Base-by-base conservation (phyloP, 2,113 vertebrate genomes). In the Misgurnus anguillicaudatus region DNA sequence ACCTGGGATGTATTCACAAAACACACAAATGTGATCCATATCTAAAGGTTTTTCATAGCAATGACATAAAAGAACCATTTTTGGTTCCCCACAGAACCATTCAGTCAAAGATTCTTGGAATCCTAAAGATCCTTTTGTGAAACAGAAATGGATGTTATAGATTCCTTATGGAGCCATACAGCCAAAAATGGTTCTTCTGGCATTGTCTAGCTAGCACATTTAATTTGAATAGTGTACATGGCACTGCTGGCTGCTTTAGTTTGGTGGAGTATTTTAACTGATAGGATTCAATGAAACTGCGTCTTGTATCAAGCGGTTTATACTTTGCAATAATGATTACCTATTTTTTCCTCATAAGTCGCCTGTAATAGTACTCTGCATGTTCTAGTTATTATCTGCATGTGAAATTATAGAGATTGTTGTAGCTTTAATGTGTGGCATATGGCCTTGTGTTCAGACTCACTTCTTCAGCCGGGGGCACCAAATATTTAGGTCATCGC, bases 1-100 rank as follows among this genome's bases (percentile, higher is more conserved):
- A 94, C 84, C 96, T 98, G 74, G 19, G 13, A 75, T 14, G 65
- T 24, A 61, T 24, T 48, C 75, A 78, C 57, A 66, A 17, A 36
- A 48, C 10, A 72, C 16, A 60, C 57, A 78, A 51, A 70, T 72
- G 71, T 39, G 39, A 19, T 41, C n/a, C 63, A 68, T 41, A 55
- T 36, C 42, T 72, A 53, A 31, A 31, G 24, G 24, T 31, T 31
- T 31, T 2, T 31, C 24, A 31, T 31, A 31, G 24, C 24, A 31
- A 31, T 31, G 24, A 1, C 24, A 31, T 31, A 31, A 3, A 31
- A 31, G 24, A 31, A 31, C 24, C 24, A 31, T 31, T 31, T 31
- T 31, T 31, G 24, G 24, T 31, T 31, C 24, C 24, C 24, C 24
- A 31, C 24, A 31, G 1, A 31, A 31, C 24, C 24, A 31, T 31